Percentiles rank a stretch among this genome's conserved stretches.
Conservation (phyloP, 1,140 invertebrate species). For the Ephestia elutella region DNA sequence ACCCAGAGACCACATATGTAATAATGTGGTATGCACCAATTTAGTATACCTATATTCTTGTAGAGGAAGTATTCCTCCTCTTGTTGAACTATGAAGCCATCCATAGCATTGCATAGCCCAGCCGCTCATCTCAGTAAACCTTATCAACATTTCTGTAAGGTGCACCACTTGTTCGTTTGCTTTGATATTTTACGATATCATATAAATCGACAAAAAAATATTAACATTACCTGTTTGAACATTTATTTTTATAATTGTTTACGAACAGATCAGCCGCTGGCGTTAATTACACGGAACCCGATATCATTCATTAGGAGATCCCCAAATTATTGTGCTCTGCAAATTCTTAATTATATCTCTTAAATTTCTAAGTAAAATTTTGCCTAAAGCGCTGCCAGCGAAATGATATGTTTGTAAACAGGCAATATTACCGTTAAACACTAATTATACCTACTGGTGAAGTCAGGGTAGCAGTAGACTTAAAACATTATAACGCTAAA, state of each 20-base stretch:
- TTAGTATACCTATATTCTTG: no score
- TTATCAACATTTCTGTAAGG: no score
- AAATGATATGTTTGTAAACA: conserved; percentile 74
- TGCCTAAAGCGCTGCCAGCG: conserved; percentile 57
- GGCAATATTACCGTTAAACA: conserved; percentile 59
- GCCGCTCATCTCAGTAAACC: no score
- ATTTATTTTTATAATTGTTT: conserved; percentile 42
- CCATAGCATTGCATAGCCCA: no score
- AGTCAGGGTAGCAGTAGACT: conserved; percentile 28
- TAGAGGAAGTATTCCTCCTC: no score
- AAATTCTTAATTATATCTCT: conserved; percentile 74
- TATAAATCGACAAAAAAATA: conserved; percentile 6
- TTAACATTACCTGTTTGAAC: no score
- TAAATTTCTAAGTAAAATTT: conserved; percentile 73
- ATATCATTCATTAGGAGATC: conserved; percentile 71
- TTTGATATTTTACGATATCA: no score
- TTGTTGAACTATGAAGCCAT: no score
- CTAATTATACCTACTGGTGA: conserved; percentile 56
- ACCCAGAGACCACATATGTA: no score
- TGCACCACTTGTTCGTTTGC: no score
- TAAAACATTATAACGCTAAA: not conserved
- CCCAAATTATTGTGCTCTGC: conserved; percentile 68
- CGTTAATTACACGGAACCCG: conserved; percentile 67
- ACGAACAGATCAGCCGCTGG: conserved; percentile 54
- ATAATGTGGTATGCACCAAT: no score